Evolutionary conservation across 2,888 invertebrate genomes (phyloP).

Genomic region (Hypercompe scribonia): DNA sequence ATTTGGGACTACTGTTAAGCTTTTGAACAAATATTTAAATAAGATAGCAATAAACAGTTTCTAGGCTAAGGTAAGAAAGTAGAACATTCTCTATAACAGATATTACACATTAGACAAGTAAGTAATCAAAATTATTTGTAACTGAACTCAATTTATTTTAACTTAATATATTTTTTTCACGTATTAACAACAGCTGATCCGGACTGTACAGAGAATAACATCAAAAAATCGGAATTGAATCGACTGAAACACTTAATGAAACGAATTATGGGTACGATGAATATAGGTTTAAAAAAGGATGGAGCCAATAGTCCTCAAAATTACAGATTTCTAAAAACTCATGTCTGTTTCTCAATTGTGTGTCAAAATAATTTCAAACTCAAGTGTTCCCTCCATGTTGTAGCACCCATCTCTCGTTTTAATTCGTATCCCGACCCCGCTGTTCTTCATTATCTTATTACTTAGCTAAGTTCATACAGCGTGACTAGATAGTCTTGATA

Average conservation of each 20-base stretch:
- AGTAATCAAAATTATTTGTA: no score
- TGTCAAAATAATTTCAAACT: conserved; percentile 1
- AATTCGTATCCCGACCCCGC: conserved; percentile 84
- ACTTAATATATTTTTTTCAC: no score
- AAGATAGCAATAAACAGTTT: not conserved
- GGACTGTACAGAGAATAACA: no score
- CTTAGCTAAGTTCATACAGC: conserved; percentile 80
- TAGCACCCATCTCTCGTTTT: conserved; percentile 73
- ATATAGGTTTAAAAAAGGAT: not conserved
- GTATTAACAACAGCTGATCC: no score
- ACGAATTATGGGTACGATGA: no score
- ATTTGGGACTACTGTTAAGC: not conserved
- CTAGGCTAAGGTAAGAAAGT: not conserved
- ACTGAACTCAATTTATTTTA: no score
- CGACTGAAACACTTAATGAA: no score
- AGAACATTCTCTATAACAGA: not conserved
- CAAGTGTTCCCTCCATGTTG: conserved; percentile 45
- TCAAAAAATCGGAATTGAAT: no score
- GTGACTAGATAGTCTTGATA: conserved; percentile 65
- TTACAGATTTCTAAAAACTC: not conserved
- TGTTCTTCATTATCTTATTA: conserved; percentile 87
- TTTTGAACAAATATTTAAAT: not conserved
- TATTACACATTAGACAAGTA: not conserved
- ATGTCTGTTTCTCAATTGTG: not conserved
- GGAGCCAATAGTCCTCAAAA: not conserved